Base-by-base conservation (phyloP, 2,888 invertebrate species). In the Diplolepis rosae region DNA sequence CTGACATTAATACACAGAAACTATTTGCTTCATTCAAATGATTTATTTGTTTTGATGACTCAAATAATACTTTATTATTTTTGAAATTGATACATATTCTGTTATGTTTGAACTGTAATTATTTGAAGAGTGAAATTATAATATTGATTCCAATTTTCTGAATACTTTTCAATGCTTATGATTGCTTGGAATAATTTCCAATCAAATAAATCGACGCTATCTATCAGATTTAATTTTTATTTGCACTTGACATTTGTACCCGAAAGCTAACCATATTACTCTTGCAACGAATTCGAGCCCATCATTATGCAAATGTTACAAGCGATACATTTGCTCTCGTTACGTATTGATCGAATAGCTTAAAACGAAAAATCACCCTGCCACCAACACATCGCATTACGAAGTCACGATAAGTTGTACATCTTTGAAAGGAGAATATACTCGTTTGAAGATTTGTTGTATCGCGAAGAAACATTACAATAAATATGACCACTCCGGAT, bases 261-360 rank as follows among this genome's bases (percentile, higher is more conserved):
- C n/a, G n/a, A n/a, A 48, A 18, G 24, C 22, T 39, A 42, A 42
- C 35, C 7, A 13, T 7, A 24, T 42, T 18, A 22, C 9, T 48
- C 22, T 48, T 11, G n/a, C 39, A 22, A 24, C 15, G 22, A 15
- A 39, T 61, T 61, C 24, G 9, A 61, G 24, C 39, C 27, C 35
- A 42, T 61, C 13, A 61, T 61, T 61, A 61, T 61, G 39, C 39
- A 42, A 61, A 61, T 61, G 7, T 27, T 61, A 61, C 39, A 24
- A 42, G 39, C 61, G 39, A 61, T 61, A 42, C n/a, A 61, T 42
- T 61, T 61, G 24, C 35, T 61, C 24, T 24, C 13, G 27, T 24
- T 27, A 9, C 1, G 61, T 61, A 61, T 61, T 61, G 61, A 61
- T 42, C 61, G 61, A 42, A 61, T 61, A 61, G 24, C 39, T 61